Conservation (phyloP, 2,113 vertebrate species). For the Romanogobio albipinnatus region DNA sequence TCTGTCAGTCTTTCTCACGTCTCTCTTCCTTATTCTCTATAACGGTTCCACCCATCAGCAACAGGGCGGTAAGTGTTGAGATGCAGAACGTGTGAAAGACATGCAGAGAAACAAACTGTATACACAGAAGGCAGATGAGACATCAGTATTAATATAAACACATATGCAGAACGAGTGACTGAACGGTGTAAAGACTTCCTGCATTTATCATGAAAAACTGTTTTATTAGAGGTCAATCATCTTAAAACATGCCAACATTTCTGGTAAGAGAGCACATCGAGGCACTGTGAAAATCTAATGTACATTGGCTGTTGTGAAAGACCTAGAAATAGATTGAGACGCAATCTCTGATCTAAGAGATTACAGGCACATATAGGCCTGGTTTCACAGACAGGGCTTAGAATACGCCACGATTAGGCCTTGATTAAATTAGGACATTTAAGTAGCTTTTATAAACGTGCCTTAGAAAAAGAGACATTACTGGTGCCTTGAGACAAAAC, state of each 20-base stretch:
- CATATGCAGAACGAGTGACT: background rate
- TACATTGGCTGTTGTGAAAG: background rate
- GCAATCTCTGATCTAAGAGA: background rate
- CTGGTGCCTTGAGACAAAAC: no score
- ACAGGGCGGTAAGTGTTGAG: background rate
- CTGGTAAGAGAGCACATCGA: background rate
- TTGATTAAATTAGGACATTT: no score
- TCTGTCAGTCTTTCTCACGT: background rate
- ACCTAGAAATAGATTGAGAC: background rate
- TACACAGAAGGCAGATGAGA: background rate
- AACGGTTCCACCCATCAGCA: background rate
- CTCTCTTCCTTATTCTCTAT: constrained; percentile 3
- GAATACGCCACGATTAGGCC: no score
- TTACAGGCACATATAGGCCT: no score
- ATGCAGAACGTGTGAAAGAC: background rate
- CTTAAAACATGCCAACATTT: background rate
- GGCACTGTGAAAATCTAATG: background rate
- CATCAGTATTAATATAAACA: background rate
- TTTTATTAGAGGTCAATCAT: no score
- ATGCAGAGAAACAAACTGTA: background rate
- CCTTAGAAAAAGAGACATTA: no score
- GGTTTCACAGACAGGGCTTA: no score
- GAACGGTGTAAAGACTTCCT: background rate
- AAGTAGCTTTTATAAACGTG: no score
- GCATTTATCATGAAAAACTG: background rate